Evolutionary conservation across 1,140 invertebrate species (phyloP).

Genomic region (Achroia grisella): DNA sequence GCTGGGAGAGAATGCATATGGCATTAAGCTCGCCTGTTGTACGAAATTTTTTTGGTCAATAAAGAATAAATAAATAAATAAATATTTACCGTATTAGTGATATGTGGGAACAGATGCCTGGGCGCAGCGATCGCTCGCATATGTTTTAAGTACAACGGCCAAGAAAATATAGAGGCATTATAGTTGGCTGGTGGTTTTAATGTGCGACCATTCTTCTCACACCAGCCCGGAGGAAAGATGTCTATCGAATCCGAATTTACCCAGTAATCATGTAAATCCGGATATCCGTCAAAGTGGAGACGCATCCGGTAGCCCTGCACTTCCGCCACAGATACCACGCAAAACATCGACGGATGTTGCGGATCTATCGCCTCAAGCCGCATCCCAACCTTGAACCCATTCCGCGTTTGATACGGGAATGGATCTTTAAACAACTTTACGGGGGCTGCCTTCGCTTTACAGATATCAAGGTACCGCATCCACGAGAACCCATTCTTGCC

Average conservation of each 20-base stretch:
- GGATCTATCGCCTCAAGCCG: constrained; percentile 96
- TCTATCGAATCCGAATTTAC: constrained; percentile 91
- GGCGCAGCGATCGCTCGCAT: constrained; percentile 86
- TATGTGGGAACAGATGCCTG: constrained; percentile 81
- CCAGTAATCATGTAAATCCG: constrained; percentile 95
- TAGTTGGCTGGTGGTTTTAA: constrained; percentile 85
- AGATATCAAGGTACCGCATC: constrained; percentile 82
- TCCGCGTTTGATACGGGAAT: constrained; percentile 79
- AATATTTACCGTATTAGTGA: constrained; percentile 56
- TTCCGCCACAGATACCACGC: constrained; percentile 90
- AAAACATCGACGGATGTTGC: constrained; percentile 90
- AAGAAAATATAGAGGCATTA: constrained; percentile 80
- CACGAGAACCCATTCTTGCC: constrained; percentile 83
- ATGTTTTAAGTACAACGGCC: constrained; percentile 88
- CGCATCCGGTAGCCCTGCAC: constrained; percentile 87
- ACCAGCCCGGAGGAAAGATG: constrained; percentile 96
- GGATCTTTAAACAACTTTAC: constrained; percentile 86
- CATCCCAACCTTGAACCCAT: constrained; percentile 89
- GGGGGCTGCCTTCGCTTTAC: constrained; percentile 83
- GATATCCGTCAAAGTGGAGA: constrained; percentile 94
- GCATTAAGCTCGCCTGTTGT: no score
- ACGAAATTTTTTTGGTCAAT: no score
- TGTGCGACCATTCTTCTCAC: constrained; percentile 84
- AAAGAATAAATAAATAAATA: neutral
- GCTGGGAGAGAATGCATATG: no score